These are phyloP conservation scores for Microcebus tavaratra DNA, from an alignment of 2,113 vertebrate genomes.

Conservation along the genomic window DNA sequence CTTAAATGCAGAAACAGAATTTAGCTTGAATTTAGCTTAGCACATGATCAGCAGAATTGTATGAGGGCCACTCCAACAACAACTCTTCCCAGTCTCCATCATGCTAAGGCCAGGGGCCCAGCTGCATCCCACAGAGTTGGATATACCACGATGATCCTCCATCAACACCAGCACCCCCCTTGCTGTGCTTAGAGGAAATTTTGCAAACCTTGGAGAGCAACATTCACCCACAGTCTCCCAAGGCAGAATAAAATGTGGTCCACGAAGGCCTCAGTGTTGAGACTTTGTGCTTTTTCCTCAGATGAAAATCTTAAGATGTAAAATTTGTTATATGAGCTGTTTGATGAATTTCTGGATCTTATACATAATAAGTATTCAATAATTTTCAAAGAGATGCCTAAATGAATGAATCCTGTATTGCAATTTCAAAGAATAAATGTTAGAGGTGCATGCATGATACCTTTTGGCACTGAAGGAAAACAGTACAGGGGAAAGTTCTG, in stretches of 20 bases:
- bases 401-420: not conserved
- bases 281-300: not conserved
- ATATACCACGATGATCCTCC: not conserved
- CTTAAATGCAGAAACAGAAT: not conserved
- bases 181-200: not conserved
- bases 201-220: not conserved
- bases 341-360: not conserved
- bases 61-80: no score
- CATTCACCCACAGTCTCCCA: accelerated
- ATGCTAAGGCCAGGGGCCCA: not conserved
- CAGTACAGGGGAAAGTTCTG: not conserved
- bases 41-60: not conserved
- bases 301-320: not conserved
- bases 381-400: slow-evolving; percentile 3
- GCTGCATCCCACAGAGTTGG: not conserved
- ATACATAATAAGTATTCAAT: not conserved
- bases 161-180: not conserved
- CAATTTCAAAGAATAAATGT: slow-evolving; percentile 17
- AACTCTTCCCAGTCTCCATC: not conserved
- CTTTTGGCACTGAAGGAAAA: not conserved
- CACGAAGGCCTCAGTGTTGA: not conserved
- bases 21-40: not conserved
- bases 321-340: not conserved
- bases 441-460: not conserved
- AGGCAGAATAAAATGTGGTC: not conserved